Conservation (phyloP, 2,888 invertebrate genomes). For the Aspidiotus destructor region DNA sequence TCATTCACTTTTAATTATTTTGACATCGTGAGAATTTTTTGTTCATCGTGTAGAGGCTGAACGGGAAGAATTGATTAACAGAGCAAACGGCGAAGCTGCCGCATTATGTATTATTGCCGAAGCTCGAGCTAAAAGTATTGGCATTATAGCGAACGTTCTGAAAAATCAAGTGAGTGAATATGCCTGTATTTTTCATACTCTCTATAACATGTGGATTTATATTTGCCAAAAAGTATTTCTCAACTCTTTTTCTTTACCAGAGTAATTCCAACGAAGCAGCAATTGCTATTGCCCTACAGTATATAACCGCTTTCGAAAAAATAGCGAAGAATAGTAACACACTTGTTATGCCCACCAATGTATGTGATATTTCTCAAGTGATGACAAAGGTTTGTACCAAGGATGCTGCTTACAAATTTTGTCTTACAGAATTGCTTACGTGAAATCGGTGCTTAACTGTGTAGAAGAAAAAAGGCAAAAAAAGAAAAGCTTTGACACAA, state of each 20-base stretch:
- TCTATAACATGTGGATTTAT: neutral
- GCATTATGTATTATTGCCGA: conserved; percentile 85
- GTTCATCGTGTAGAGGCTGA: conserved; percentile 65
- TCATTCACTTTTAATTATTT: no score
- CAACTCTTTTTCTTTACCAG: conserved; percentile 42
- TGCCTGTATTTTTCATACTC: neutral
- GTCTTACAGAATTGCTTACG: no score
- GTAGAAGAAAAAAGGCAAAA: no score
- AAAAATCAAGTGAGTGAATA: conserved; percentile 40
- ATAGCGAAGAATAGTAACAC: conserved; percentile 91
- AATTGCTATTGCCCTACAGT: conserved; percentile 87
- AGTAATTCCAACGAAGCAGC: conserved; percentile 85
- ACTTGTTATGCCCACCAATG: conserved; percentile 83
- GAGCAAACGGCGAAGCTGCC: conserved; percentile 82
- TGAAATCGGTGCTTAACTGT: no score
- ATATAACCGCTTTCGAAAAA: conserved; percentile 86
- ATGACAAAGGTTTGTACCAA: conserved; percentile 60
- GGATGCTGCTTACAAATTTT: no score
- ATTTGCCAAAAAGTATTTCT: neutral
- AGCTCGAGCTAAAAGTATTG: conserved; percentile 76
- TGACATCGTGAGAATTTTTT: neutral
- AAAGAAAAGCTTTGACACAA: no score
- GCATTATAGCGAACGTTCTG: conserved; percentile 61
- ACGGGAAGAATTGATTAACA: conserved; percentile 86
- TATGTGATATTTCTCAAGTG: conserved; percentile 66